Base-by-base conservation (phyloP, 1,140 invertebrate genomes). In the Drosophila ironensis region DNA sequence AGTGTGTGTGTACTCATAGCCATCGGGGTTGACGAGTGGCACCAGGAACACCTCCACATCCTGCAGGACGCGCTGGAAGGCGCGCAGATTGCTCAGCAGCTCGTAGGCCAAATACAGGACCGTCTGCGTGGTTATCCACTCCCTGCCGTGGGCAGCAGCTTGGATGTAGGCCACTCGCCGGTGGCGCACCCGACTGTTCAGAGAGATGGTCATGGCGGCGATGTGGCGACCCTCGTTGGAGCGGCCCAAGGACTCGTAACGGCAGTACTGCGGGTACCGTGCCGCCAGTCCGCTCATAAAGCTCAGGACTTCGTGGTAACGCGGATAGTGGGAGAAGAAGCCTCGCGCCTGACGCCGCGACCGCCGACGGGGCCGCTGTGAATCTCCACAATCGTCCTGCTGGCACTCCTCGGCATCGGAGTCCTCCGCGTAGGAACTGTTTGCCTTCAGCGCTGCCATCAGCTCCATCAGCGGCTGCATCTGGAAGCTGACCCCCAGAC, bases 101-200 rank as follows among this genome's bases (percentile, higher is more conserved):
- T 92, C 84, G 25, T 89, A 86, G 24, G 86, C 91, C 46, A 94
- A 91, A 80, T 93, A 94, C 0, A 94, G 73, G 3, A 92, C 92
- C 0, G 93, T 91, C 4, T 94, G 92, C 3, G 93, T 92, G 0
- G 93, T 91, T 27, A 94, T 92, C 94, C 94, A 95, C 90, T 95
- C 94, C 60, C 94, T 84, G 7, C 88, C 88, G 30, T 89, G 88
- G 19, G 86, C 51, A 4, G 78, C 86, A 0, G 77, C 78, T 52
- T 89, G 88, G 4, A 89, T 89, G 28, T 89, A 89, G 27, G 88
- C 88, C 33, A 89, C 84, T 12, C 88, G 75, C 11, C 86, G 77
- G 2, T 70, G 63, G 4, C 86, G 72, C 0, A 44, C 30, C 0
- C 70, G 53, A 0, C 63, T 63, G 12, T 88, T 89, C n/a, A 88